phyloP scores from a whole-genome alignment of 2,113 vertebrate genomes.

The Takifugu flavidus region DNA sequence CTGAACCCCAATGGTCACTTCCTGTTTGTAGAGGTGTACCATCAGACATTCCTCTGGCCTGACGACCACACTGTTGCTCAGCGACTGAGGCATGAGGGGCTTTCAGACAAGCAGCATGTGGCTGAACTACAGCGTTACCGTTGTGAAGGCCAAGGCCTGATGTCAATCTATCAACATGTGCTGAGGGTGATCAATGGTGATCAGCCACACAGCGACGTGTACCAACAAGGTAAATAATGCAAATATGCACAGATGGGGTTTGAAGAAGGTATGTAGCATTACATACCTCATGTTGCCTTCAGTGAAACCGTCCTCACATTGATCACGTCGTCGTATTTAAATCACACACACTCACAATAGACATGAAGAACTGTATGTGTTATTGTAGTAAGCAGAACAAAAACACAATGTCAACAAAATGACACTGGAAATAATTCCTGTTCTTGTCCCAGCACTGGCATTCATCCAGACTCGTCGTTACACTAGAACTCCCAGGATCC shows the following conservation, averaged over 20 bases:
- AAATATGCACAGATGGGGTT: neutral
- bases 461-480: constrained; percentile 72
- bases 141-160: constrained; percentile 73
- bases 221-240: constrained; percentile 78
- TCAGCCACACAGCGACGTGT: constrained; percentile 83
- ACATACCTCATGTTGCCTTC: too few species aligned
- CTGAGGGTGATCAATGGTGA: constrained; percentile 80
- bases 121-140: constrained; percentile 72
- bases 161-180: constrained; percentile 71
- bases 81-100: constrained; percentile 64
- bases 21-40: constrained; percentile 81
- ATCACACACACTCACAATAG: too few species aligned
- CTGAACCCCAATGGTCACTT: constrained; percentile 7
- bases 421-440: neutral
- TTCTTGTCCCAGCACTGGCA: constrained; percentile 71
- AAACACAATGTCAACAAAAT: neutral
- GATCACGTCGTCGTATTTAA: too few species aligned
- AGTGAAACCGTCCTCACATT: too few species aligned
- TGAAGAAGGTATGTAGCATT: too few species aligned
- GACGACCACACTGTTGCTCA: constrained; percentile 47
- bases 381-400: neutral
- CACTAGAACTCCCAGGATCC: constrained; percentile 81
- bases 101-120: constrained; percentile 66
- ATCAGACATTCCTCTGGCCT: constrained; percentile 83
- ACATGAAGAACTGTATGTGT: neutral